Conservation (phyloP, 2,113 vertebrate species). For the Haliaeetus leucogaster region DNA sequence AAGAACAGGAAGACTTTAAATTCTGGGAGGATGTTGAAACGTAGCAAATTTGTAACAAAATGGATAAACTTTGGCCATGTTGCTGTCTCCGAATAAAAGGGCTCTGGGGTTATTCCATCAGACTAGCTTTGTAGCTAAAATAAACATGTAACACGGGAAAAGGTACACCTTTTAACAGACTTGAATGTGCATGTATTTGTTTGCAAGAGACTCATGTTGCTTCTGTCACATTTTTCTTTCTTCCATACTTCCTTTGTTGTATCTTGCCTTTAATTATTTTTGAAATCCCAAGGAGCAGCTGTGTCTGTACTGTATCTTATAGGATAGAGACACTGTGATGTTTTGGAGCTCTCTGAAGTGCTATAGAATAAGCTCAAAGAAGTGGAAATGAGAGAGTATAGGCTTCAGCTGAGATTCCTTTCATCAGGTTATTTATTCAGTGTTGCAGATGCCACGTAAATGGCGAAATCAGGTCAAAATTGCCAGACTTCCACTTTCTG, state of each 20-base stretch:
- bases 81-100: not conserved
- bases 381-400: conserved; percentile 2
- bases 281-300: conserved; percentile 11
- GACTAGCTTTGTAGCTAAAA: not conserved
- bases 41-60: not conserved
- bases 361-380: not conserved
- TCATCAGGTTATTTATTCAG: conserved; percentile 11
- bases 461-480: conserved; percentile 43
- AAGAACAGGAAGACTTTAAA: not conserved
- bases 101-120: not conserved
- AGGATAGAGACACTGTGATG: not conserved
- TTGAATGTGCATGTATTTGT: not conserved
- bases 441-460: not conserved
- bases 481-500: not conserved
- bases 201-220: not conserved
- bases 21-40: not conserved
- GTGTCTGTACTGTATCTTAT: not conserved
- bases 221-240: not conserved
- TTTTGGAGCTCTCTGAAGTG: conserved; percentile 33
- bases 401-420: not conserved
- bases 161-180: not conserved
- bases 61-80: not conserved
- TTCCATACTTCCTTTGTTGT: not conserved
- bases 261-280: conserved; percentile 23
- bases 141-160: not conserved